Evolutionary conservation across 2,888 invertebrate genomes (phyloP).

Genomic region (Empis livida): DNA sequence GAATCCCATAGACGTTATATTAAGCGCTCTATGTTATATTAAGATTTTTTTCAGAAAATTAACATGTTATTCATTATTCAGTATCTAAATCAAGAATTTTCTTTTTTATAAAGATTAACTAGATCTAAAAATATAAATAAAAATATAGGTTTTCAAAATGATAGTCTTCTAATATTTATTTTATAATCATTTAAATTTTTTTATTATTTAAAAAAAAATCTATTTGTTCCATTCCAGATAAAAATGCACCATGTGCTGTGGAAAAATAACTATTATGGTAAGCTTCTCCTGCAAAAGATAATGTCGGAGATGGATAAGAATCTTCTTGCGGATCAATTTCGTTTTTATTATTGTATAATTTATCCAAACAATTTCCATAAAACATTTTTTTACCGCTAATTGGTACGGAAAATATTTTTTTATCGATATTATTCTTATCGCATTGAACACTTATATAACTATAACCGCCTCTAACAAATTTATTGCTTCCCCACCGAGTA

Average conservation of each 20-base stretch:
- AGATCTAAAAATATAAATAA: too few relatives aligned
- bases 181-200: too few relatives aligned
- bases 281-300: conserved; percentile 54
- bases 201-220: too few relatives aligned
- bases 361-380: not conserved
- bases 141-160: too few relatives aligned
- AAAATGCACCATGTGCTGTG: conserved; percentile 54
- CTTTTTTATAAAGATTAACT: too few relatives aligned
- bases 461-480: conserved; percentile 45
- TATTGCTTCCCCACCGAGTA: conserved; percentile 44
- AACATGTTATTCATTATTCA: too few relatives aligned
- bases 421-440: conserved; percentile 27
- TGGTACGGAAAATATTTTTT: conserved; percentile 32
- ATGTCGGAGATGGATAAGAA: conserved; percentile 28
- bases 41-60: too few relatives aligned
- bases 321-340: not conserved
- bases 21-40: too few relatives aligned
- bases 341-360: conserved; percentile 2
- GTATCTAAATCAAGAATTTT: too few relatives aligned
- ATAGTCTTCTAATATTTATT: too few relatives aligned
- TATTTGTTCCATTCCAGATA: conserved; percentile 40
- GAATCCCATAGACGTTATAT: conserved; percentile 49
- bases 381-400: conserved; percentile 18
- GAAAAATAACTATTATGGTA: conserved; percentile 45
- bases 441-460: conserved; percentile 42